These are phyloP conservation scores for Aleiodes alternator DNA, from an alignment of 2,888 invertebrate genomes.

Conservation along the genomic window DNA sequence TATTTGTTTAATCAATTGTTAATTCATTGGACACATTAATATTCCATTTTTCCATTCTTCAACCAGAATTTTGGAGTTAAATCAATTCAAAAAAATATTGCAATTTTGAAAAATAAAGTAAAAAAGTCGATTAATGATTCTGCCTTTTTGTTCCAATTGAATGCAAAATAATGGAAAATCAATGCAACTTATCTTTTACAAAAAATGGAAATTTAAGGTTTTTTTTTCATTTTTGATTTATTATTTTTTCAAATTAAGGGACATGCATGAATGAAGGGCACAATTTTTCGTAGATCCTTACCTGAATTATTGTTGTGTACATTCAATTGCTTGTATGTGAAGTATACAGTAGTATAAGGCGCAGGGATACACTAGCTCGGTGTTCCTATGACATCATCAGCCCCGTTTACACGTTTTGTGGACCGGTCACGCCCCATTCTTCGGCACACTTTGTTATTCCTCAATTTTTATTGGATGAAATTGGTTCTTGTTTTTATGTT, in stretches of 20 bases:
- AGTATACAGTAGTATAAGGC: conserved; percentile 58
- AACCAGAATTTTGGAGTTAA: too few relatives aligned
- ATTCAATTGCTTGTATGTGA: conserved; percentile 41
- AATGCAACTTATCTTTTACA: too few relatives aligned
- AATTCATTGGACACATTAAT: too few relatives aligned
- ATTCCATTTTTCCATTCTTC: too few relatives aligned
- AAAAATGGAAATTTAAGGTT: neutral
- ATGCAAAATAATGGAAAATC: too few relatives aligned
- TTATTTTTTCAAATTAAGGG: too few relatives aligned
- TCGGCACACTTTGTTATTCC: conserved; percentile 53
- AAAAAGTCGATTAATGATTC: too few relatives aligned
- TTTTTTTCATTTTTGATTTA: neutral
- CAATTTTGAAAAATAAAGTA: too few relatives aligned
- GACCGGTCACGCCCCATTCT: conserved; percentile 71
- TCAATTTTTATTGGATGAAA: conserved; percentile 19
- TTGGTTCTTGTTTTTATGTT: too few relatives aligned
- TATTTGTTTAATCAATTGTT: neutral
- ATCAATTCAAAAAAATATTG: too few relatives aligned
- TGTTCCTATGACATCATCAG: conserved; percentile 70
- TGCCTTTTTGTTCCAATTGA: too few relatives aligned
- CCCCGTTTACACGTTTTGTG: conserved; percentile 67
- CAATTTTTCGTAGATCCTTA: conserved; percentile 29
- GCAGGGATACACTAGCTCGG: conserved; percentile 67
- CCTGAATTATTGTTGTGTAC: conserved; percentile 52
- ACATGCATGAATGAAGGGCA: conserved; percentile 26